These are phyloP conservation scores for Anarhynchus alexandrinus DNA, from an alignment of 2,113 vertebrate species.

Conservation along the genomic window DNA sequence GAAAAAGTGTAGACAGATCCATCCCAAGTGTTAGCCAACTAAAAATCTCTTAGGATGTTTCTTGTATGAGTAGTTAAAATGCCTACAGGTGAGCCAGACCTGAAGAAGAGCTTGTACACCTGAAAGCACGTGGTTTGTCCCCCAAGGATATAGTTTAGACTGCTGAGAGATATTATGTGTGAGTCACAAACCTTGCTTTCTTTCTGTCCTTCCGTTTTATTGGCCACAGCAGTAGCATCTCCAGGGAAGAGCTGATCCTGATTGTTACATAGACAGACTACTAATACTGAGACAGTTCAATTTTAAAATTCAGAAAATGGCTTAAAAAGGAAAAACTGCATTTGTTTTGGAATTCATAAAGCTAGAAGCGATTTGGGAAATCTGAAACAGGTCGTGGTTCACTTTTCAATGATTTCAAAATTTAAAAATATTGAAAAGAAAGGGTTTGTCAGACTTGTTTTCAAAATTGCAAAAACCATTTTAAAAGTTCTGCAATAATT, in stretches of 20 bases:
- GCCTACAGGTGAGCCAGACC: not conserved
- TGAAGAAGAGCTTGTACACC: not conserved
- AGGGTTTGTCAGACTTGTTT: not conserved
- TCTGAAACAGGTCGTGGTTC: not conserved
- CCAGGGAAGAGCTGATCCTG: not conserved
- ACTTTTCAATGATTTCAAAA: not conserved
- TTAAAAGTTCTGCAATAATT: not conserved
- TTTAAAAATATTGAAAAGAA: not conserved
- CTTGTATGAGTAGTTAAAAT: not conserved
- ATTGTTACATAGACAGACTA: not conserved
- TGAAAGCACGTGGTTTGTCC: not conserved
- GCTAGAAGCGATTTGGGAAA: not conserved
- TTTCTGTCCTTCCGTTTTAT: not conserved
- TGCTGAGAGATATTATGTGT: not conserved
- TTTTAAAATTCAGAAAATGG: not conserved
- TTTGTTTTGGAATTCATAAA: not conserved
- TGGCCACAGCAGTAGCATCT: not conserved
- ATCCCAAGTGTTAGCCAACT: not conserved
- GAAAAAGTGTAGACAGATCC: not conserved
- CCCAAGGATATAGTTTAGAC: not conserved
- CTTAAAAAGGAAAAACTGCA: not conserved
- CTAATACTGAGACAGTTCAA: rapidly evolving
- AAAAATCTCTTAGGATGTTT: not conserved
- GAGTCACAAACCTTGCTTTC: not conserved
- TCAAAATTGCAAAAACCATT: not conserved